Percentiles rank a stretch among this genome's conserved stretches.
Evolutionary conservation across 2,797 vertebrate species (phyloP).

Genomic region (Phrynocephalus guinanensis): DNA sequence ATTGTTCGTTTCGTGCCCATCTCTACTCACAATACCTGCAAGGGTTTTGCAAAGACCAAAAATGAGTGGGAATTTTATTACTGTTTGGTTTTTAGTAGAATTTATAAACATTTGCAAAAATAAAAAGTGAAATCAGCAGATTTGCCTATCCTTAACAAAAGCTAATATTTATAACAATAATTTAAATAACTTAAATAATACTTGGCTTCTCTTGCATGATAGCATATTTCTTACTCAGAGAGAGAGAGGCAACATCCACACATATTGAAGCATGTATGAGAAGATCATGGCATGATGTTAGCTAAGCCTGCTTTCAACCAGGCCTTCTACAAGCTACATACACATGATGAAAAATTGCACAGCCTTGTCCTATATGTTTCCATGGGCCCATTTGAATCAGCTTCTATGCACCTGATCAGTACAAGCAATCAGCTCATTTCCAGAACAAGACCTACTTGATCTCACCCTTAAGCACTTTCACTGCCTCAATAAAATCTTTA

Average conservation of each 20-base stretch:
- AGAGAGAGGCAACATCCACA: too few species aligned
- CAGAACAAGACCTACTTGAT: not conserved
- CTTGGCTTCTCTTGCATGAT: too few species aligned
- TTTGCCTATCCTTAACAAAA: not conserved
- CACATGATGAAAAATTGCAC: not conserved
- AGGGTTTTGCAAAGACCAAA: not conserved
- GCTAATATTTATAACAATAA: not conserved
- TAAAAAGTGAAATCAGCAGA: not conserved
- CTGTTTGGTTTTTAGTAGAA: not conserved
- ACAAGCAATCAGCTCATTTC: not conserved
- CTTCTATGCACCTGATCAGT: not conserved
- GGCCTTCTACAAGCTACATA: not conserved
- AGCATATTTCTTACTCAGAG: too few species aligned
- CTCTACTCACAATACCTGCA: not conserved
- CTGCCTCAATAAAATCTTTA: not conserved
- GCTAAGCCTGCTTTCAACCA: not conserved
- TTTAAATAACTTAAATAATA: too few species aligned
- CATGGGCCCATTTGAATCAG: not conserved
- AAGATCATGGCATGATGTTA: too few species aligned
- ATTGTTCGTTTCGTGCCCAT: too few species aligned
- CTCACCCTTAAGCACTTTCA: not conserved
- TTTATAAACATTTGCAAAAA: not conserved
- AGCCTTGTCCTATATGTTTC: not conserved
- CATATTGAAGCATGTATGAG: too few species aligned
- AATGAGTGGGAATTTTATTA: not conserved